Evolutionary conservation across 2,113 vertebrate genomes (phyloP).

Genomic region (Cnemophilus loriae): DNA sequence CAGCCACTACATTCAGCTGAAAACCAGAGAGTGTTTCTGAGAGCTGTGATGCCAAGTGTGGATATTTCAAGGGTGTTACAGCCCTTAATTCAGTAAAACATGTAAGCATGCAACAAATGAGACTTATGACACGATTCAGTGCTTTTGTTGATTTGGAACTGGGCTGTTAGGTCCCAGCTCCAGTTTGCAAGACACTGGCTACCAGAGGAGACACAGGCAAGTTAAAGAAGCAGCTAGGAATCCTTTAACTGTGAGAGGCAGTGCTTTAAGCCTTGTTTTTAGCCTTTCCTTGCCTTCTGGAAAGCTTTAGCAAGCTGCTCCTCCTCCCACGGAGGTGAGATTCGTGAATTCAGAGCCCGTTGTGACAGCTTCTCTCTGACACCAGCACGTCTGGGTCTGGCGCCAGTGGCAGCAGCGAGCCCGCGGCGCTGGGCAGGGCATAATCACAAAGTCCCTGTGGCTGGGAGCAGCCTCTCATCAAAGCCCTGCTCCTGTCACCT

Average conservation of each 20-base stretch:
- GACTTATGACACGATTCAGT: neutral
- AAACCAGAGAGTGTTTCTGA: neutral
- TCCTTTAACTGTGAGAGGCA: neutral
- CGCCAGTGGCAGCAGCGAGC: rapidly evolving
- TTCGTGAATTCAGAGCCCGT: neutral
- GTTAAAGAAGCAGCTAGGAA: neutral
- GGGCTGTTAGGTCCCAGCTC: neutral
- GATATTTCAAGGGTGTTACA: neutral
- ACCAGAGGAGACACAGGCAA: neutral
- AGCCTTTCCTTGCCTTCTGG: neutral
- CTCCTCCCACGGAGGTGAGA: neutral
- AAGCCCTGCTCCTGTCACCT: neutral
- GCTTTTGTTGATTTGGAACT: neutral
- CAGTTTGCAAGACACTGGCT: neutral
- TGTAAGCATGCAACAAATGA: neutral
- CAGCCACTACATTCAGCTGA: neutral
- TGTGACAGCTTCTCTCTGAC: neutral
- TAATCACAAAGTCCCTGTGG: neutral
- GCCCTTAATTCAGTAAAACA: neutral
- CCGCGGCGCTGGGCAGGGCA: rapidly evolving
- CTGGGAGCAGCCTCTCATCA: slow-evolving; percentile 12
- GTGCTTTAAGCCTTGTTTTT: neutral
- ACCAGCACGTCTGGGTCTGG: neutral
- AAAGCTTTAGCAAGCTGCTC: neutral
- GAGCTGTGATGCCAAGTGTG: neutral